Percentiles rank a stretch among this genome's conserved stretches.
Evolutionary conservation across 2,888 invertebrate species (phyloP).

Genomic region (Opisthograptis luteolata): DNA sequence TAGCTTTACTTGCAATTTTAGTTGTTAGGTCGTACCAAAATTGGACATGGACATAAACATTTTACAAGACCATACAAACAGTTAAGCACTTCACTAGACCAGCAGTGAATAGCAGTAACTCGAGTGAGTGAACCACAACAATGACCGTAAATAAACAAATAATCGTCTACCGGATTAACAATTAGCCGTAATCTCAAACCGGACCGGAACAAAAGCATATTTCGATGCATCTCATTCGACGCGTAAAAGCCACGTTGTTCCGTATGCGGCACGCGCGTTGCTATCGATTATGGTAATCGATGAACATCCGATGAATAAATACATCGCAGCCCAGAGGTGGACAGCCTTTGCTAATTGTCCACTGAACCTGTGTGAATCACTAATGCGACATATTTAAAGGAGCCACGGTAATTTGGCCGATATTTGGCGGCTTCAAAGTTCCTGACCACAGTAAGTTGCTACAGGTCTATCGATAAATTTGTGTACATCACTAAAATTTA

Average conservation of each 20-base stretch:
- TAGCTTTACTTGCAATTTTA: no score
- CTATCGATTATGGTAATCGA: conserved; percentile 83
- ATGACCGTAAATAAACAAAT: not conserved
- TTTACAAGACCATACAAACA: no score
- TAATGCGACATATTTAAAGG: conserved; percentile 73
- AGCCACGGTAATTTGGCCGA: conserved; percentile 53
- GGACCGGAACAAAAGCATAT: conserved; percentile 38
- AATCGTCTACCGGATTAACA: not conserved
- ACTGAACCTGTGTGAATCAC: conserved; percentile 79
- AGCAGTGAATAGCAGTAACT: not conserved
- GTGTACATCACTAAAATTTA: conserved; percentile 12
- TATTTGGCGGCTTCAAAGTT: conserved; percentile 49
- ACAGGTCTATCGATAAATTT: conserved; percentile 38
- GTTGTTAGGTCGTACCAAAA: no score
- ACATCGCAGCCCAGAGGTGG: conserved; percentile 78
- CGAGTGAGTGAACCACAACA: not conserved
- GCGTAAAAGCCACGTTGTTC: conserved; percentile 61
- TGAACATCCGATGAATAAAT: conserved; percentile 83
- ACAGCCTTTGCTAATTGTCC: conserved; percentile 84
- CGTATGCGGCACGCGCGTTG: conserved; percentile 79
- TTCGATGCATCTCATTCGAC: conserved; percentile 65
- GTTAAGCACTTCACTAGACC: no score
- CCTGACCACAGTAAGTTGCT: conserved; percentile 5
- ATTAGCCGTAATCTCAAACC: conserved; percentile 1
- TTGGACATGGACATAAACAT: no score